Evolutionary conservation across 2,888 invertebrate species (phyloP).

Genomic region (Carterocephalus palaemon): DNA sequence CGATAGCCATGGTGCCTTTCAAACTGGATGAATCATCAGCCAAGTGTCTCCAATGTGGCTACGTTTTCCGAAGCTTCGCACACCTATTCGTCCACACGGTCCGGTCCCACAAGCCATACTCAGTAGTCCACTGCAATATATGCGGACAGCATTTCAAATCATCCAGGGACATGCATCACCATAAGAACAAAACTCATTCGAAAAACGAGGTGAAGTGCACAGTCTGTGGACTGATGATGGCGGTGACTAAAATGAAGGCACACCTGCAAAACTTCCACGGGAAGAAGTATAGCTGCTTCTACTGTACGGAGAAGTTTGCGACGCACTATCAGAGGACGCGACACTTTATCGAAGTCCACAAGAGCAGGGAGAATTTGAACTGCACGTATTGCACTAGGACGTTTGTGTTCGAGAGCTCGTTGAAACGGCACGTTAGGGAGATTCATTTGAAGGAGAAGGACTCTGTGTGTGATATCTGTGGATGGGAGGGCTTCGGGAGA

Average conservation of each 20-base stretch:
- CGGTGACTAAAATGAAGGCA: slow-evolving; percentile 37
- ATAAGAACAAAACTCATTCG: slow-evolving; percentile 38
- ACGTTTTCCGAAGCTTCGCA: slow-evolving; percentile 36
- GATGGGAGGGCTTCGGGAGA: slow-evolving; percentile 37
- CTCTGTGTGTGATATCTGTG: slow-evolving; percentile 42
- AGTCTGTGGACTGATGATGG: slow-evolving; percentile 35
- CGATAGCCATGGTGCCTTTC: slow-evolving; percentile 37
- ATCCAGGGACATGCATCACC: slow-evolving; percentile 34
- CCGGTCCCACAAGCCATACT: slow-evolving; percentile 36
- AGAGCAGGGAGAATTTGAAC: slow-evolving; percentile 27
- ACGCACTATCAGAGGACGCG: slow-evolving; percentile 32
- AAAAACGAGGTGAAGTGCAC: slow-evolving; percentile 37
- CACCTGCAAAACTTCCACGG: slow-evolving; percentile 33
- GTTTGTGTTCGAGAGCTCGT: slow-evolving; percentile 32
- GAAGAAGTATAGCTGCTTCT: slow-evolving; percentile 32
- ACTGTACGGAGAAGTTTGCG: slow-evolving; percentile 32
- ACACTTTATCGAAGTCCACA: slow-evolving; percentile 35
- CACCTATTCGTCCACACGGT: slow-evolving; percentile 42
- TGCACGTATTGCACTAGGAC: slow-evolving; percentile 32
- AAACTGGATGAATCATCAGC: slow-evolving; percentile 39
- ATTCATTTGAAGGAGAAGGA: slow-evolving; percentile 45
- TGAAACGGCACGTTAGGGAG: slow-evolving; percentile 40
- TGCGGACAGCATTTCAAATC: slow-evolving; percentile 41
- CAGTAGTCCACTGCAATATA: slow-evolving; percentile 40
- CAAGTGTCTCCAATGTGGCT: slow-evolving; percentile 39